Base-by-base conservation (phyloP, 2,113 vertebrate genomes). In the Limanda limanda region DNA sequence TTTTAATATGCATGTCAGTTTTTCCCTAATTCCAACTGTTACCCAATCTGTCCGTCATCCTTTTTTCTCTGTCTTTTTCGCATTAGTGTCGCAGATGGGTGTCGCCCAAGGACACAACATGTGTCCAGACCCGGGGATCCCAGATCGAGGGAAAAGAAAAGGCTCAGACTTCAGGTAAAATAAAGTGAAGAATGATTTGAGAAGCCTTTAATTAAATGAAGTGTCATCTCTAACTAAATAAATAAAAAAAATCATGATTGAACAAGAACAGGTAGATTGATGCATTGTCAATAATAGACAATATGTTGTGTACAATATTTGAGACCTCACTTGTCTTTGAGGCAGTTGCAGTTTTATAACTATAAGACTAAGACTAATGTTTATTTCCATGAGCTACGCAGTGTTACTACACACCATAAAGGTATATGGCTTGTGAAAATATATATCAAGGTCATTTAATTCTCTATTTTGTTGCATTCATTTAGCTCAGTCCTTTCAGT, bases 61-160 rank as follows among this genome's bases (percentile, higher is more conserved):
- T 52, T 68, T 27, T 55, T 1, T 40, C 4, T 63, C 21, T 80
- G 24, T 78, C 17, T 78, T 14, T 31, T 40, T 61, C 5, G 37
- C 8, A 10, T 70, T 25, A 99, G 98, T 99, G 95, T 99, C 97
- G 90, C 97, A 99, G 94, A 98, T 98, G 96, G 98, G 97, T 84
- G 97, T 98, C 72, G 97, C 96, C 71, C 98, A 99, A 94, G 97
- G 97, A 86, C 97, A 98, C 94, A 98, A 99, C 95, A 97, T 98
- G 96, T 99, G 98, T 94, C 97, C 97, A 86, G 97, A 99, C 88
- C 98, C 98, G 58, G 98, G 97, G 89, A 96, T 97, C 92, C 98
- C 98, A 4, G 97, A 99, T 91, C 94, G 96, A 90, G 98, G 98
- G 77, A 99, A 98, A 96, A 96, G 97, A 93, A 98, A 98, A 96